Evolutionary conservation across 1,140 invertebrate species (phyloP), one percentile per base, ranked within the genome.

Genomic region (Rhizoglyphus robini): DNA sequence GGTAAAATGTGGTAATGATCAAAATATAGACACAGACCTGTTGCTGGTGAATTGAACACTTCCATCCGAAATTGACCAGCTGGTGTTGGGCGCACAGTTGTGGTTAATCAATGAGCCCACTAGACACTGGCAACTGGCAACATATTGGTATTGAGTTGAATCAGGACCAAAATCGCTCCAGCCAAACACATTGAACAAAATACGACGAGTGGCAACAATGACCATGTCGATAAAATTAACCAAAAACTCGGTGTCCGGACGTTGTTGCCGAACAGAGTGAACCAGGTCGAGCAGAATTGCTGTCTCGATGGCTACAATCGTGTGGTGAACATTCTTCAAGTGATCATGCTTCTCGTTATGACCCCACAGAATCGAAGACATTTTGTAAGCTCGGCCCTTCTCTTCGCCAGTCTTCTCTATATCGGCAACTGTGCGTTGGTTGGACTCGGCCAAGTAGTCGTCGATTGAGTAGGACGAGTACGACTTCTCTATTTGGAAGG

Each of bases 161-260:
- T 48, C 36, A 4, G 46, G 18, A 29, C 48, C 3, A 63, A 23
- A 60, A 27, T 60, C 61, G 27, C 25, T 18, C 61, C 61, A 63
- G 20, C 61, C 61, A 63, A 63, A 63, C 15, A 63, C 61, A 31
- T 63, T 63, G 36, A 63, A 41, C 1, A 31, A 47, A 31, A 63
- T 48, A 18, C 41, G 34, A 18, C 61, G 61, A 11, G 48, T 48
- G 27, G 4, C 38, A 27, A 60, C 58, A 18, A 60, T n/a, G 27
- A 60, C 15, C n/a, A 18, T 34, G 27, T 46, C 38, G 3, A 46
- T 27, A 46, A 60, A 60, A 46, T 34, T 20, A 1, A 60, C 11
- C 58, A 60, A n/a, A 60, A 60, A 60, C 15, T 54, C 8, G 13
- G 23, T n/a, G 13, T 27, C 27, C 3, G 2, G 15, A 13, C 27